Base-by-base conservation (phyloP, 1,140 invertebrate species). In the Plectrocnemia conspersa region DNA sequence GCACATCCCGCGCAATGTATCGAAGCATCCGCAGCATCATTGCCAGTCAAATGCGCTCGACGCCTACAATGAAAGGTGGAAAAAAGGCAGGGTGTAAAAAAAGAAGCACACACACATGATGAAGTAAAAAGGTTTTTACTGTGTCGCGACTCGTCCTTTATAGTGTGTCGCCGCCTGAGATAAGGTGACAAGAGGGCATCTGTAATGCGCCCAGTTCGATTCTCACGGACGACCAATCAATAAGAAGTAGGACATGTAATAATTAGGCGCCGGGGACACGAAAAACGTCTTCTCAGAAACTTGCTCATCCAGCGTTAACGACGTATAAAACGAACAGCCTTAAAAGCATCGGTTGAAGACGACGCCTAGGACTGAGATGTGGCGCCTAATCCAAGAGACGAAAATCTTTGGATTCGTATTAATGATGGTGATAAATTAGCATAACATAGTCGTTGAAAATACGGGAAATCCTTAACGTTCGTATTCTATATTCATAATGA, bases 221-320 rank as follows among this genome's bases (percentile, higher is more conserved):
- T 50, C 47, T 35, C 47, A 50, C 47, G 47, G 10, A 16, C 5
- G 35, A 9, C 35, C 15, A 16, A 50, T 50, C 33, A 50, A 50
- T 47, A 50, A 50, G 27, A 22, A 5, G 22, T 29, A 15, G 13
- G 27, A 47, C 44, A 36, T 23, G 21, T 38, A 48, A 48, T 48
- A 50, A 50, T 50, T 50, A 50, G 47, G 33, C 32, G 47, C 36
- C 36, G 19, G 13, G 29, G 23, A 47, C 44, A 47, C n/a, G 33
- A 22, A 50, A 50, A 50, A 47, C 27, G 35, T 29, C 29, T n/a
- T n/a, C n/a, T n/a, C n/a, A n/a, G n/a, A n/a, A n/a, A n/a, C n/a
- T n/a, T n/a, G n/a, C n/a, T n/a, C n/a, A n/a, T n/a, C n/a, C n/a
- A n/a, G n/a, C n/a, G n/a, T n/a, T n/a, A n/a, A n/a, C n/a, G n/a